phyloP scores from a whole-genome alignment of 2,113 vertebrate genomes.

The Casuarius casuarius region DNA sequence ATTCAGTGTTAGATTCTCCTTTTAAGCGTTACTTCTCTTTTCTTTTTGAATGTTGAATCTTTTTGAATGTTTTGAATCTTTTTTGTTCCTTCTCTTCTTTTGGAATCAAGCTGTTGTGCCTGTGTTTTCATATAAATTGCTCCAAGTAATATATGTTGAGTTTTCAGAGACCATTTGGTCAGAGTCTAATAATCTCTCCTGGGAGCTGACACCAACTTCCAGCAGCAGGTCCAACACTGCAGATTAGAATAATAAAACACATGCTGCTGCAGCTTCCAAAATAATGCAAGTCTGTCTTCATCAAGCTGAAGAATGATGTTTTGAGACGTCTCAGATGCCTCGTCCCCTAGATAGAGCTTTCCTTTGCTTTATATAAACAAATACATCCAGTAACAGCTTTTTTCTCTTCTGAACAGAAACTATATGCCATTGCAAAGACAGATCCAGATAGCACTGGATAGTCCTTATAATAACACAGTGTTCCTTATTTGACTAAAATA shows the following conservation, averaged over 20 bases:
- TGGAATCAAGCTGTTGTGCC: not conserved
- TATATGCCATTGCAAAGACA: not conserved
- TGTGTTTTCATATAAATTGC: slow-evolving; percentile 60
- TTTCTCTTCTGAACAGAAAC: not conserved
- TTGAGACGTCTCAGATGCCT: slow-evolving; percentile 15
- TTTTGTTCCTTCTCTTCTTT: not conserved
- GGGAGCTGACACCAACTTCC: slow-evolving; percentile 77
- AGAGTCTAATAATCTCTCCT: slow-evolving; percentile 77
- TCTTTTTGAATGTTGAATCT: too few relatives aligned
- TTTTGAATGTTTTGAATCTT: too few relatives aligned
- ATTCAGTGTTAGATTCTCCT: not conserved
- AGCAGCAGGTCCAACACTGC: slow-evolving; percentile 56
- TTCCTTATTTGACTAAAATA: not conserved
- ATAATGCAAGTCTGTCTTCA: slow-evolving; percentile 3
- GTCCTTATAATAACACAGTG: not conserved
- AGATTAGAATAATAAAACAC: slow-evolving; percentile 71
- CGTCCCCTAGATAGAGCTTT: slow-evolving; percentile 6
- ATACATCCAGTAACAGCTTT: not conserved
- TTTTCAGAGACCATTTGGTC: slow-evolving; percentile 75
- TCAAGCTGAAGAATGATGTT: slow-evolving; percentile 15
- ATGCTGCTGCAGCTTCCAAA: slow-evolving; percentile 18
- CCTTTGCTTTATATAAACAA: not conserved
- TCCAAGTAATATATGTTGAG: slow-evolving; percentile 59
- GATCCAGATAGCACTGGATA: not conserved
- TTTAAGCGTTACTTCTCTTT: not conserved